Base-by-base conservation (phyloP, 1,140 invertebrate genomes). In the Tyrophagus putrescentiae region DNA sequence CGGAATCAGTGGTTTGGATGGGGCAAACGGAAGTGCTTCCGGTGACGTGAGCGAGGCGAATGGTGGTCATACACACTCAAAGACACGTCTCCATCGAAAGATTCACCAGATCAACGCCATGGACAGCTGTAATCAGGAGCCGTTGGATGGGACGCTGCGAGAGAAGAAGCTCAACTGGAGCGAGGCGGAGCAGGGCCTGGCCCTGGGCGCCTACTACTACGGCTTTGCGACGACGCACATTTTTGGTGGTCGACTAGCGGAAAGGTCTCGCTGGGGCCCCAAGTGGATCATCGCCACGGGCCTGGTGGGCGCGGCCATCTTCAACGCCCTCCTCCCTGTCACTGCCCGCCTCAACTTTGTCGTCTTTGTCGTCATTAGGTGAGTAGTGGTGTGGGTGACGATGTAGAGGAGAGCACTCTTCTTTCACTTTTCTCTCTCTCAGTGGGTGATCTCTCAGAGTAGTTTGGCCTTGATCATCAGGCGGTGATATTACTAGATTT, bases 201-300 rank as follows among this genome's bases (percentile, higher is more conserved):
- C 90, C 62, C 73, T 90, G 39, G 82, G 82, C 29, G 80, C 84
- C 13, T 91, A 90, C 69, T 90, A 89, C 69, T 86, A 83, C 80
- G 86, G 87, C 3, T 90, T 89, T 67, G 77, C 88, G 48, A 72
- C 85, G 0, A 84, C 84, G 0, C 83, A 92, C 72, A 75, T 91
- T 45, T 85, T 88, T 0, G 84, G 85, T 39, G 87, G 83, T 1
- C 76, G 82, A 57, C 71, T 89, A 50, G 80, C 85, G 0, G 86
- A 89, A 72, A 69, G 80, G 31, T 78, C 65, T 6, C 64, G 41
- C 9, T 45, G 6, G 9, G 86, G 84, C 5, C 85, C 84, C 1
- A 89, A 88, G 73, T 57, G 44, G 60, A 21, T 63, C 3, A 84
- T 89, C 77, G 82, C 27, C 21, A 56, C 27, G 13, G 62, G 64